Evolutionary conservation across 2,888 invertebrate genomes (phyloP).

Genomic region (Acronicta alni): DNA sequence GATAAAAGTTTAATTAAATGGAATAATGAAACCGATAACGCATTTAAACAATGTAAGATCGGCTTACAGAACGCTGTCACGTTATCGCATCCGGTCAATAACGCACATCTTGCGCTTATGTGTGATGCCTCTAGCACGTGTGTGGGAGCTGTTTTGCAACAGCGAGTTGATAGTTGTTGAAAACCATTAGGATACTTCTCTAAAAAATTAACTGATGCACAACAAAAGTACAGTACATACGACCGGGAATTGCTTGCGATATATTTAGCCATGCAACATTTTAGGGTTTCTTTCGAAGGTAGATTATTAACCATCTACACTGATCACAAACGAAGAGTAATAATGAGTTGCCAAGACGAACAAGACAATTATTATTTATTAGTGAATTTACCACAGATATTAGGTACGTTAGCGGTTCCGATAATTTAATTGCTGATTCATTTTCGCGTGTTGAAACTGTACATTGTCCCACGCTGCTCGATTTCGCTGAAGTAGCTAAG

Average conservation of each 20-base stretch:
- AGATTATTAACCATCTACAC: background rate
- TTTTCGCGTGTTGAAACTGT: conserved; percentile 6
- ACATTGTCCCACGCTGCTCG: background rate
- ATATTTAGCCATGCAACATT: conserved; percentile 4
- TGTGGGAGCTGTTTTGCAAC: too few relatives aligned
- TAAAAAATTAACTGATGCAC: background rate
- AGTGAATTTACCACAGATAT: conserved; percentile 3
- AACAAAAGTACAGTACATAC: conserved; percentile 7
- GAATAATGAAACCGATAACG: conserved; percentile 4
- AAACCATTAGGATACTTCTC: too few relatives aligned
- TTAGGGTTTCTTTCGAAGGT: background rate
- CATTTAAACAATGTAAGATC: conserved; percentile 18
- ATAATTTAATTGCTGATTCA: conserved; percentile 5
- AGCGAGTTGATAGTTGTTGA: too few relatives aligned
- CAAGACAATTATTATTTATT: conserved; percentile 2
- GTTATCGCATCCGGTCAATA: conserved; percentile 11
- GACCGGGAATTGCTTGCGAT: conserved; percentile 6
- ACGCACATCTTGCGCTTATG: conserved; percentile 15
- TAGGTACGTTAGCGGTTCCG: background rate
- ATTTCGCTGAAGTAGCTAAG: background rate
- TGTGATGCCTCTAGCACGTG: conserved; percentile 15
- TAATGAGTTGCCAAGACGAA: conserved; percentile 1
- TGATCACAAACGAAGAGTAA: background rate
- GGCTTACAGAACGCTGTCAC: conserved; percentile 7
- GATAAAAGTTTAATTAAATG: conserved; percentile 14